These are phyloP conservation scores for Drosophila macrospina DNA, from an alignment of 2,888 invertebrate genomes.

Conservation along the genomic window DNA sequence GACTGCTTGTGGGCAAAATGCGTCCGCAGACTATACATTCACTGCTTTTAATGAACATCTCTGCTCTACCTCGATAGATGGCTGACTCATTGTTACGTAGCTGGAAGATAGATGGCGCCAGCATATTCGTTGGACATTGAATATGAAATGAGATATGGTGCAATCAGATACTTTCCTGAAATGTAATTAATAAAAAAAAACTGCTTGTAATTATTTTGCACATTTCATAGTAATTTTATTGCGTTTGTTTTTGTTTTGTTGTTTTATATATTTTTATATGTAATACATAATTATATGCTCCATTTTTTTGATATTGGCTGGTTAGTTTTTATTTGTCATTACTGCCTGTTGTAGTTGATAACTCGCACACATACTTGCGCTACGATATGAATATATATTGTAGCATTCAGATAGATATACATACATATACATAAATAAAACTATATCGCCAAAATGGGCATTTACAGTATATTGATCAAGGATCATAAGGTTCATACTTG, in stretches of 20 bases:
- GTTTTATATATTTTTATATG: conserved; percentile 44
- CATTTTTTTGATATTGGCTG: conserved; percentile 45
- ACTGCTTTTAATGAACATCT: neutral
- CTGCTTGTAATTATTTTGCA: conserved; percentile 43
- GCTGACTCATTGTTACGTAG: neutral
- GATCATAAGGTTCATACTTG: conserved; percentile 53
- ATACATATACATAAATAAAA: conserved; percentile 58
- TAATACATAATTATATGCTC: conserved; percentile 54
- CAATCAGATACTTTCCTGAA: neutral
- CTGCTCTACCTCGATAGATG: neutral
- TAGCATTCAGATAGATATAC: conserved; percentile 54
- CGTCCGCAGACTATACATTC: too few relatives aligned
- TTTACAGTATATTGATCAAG: conserved; percentile 53
- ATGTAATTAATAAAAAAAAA: neutral
- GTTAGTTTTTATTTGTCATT: conserved; percentile 57
- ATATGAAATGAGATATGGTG: neutral
- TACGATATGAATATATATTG: conserved; percentile 48
- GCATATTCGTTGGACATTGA: neutral
- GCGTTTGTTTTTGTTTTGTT: conserved; percentile 43
- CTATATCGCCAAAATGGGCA: conserved; percentile 65
- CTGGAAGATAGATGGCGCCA: neutral
- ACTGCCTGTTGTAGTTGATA: conserved; percentile 44
- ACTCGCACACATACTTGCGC: conserved; percentile 38
- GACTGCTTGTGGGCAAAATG: neutral
- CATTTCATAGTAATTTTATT: conserved; percentile 72